A percentile compares a stretch with the other conserved stretches of the same genome.
These are phyloP conservation scores for Tineola bisselliella DNA, from an alignment of 2,888 invertebrate species.

Conservation along the genomic window DNA sequence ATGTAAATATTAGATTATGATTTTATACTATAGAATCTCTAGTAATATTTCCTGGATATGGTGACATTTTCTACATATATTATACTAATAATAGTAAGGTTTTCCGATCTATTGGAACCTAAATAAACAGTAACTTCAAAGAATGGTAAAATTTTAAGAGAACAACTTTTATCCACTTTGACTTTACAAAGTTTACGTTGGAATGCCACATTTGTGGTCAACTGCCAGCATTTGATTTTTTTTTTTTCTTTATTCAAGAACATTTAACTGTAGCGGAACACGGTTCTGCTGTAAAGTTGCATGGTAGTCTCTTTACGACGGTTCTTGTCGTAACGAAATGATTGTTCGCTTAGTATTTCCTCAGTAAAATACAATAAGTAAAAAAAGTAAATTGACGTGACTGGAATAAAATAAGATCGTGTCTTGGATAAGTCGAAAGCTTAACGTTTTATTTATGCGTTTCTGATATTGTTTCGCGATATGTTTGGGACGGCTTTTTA, in stretches of 20 bases:
- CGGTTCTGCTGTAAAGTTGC: conserved; percentile 43
- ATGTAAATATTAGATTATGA: background rate
- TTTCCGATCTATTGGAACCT: no score
- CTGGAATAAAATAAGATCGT: conserved; percentile 23
- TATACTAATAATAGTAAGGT: no score
- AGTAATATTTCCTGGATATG: background rate
- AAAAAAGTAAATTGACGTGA: conserved; percentile 36
- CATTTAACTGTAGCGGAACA: conserved; percentile 36
- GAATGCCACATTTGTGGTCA: conserved; percentile 10
- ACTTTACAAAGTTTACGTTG: conserved; percentile 5
- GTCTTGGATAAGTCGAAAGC: conserved; percentile 10
- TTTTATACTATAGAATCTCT: background rate
- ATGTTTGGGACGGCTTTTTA: conserved; percentile 1
- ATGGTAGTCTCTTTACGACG: conserved; percentile 52
- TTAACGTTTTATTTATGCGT: conserved; percentile 9
- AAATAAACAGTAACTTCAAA: no score
- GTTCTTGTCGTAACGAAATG: conserved; percentile 45
- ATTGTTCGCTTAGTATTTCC: conserved; percentile 41
- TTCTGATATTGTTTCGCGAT: conserved; percentile 9
- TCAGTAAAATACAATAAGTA: conserved; percentile 44
- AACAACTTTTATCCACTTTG: background rate
- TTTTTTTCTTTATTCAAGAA: conserved; percentile 12
- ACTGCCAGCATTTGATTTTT: conserved; percentile 13
- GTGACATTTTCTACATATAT: no score
- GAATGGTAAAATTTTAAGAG: background rate